Percentiles rank a stretch among this genome's conserved stretches.
Evolutionary conservation across 2,797 vertebrate genomes (phyloP).

Genomic region (Ciconia nigra): DNA sequence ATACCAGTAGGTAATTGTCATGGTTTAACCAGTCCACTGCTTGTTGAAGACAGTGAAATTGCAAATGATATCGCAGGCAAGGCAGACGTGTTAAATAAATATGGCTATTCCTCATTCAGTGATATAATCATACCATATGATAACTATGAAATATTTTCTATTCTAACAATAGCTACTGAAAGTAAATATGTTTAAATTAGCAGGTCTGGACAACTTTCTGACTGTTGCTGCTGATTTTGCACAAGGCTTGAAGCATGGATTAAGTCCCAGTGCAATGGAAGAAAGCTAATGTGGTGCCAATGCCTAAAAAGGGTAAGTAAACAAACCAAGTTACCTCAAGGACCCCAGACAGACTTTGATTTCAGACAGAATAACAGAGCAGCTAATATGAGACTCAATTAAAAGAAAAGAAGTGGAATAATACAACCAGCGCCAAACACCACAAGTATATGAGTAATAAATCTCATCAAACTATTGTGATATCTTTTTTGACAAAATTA

Average conservation of each 20-base stretch:
- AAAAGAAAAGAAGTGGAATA: constrained; percentile 11
- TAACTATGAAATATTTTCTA: constrained; percentile 31
- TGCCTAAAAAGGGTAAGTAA: not conserved
- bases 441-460: not conserved
- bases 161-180: constrained; percentile 7
- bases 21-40: not conserved
- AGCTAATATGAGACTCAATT: not conserved
- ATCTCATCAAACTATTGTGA: not conserved
- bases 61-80: not conserved
- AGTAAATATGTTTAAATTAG: constrained; percentile 36
- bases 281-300: not conserved
- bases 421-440: not conserved
- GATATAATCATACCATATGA: not conserved
- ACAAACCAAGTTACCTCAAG: not conserved
- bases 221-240: not conserved
- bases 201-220: constrained; percentile 24
- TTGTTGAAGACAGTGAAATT: not conserved
- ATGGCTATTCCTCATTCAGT: not conserved
- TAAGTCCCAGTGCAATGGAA: not conserved
- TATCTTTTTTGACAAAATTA: not conserved
- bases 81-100: not conserved
- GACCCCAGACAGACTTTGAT: constrained; percentile 23
- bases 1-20: not conserved
- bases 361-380: constrained; percentile 31
- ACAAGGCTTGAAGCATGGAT: not conserved